Evolutionary conservation across 2,113 vertebrate genomes (phyloP).

Genomic region (Indri indri): DNA sequence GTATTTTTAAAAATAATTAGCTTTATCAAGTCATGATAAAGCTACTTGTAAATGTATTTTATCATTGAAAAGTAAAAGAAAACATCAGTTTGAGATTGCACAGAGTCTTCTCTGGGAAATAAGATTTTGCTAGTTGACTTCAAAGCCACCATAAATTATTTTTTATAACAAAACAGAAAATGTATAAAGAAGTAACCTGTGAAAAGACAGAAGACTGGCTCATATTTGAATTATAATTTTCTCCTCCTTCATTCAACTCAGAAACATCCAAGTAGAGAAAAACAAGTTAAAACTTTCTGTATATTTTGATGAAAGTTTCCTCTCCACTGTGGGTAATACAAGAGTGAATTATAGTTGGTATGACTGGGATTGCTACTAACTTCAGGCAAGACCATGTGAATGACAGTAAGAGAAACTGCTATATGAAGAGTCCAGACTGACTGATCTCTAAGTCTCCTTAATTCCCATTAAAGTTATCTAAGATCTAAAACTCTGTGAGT

Average conservation of each 20-base stretch:
- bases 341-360: not conserved
- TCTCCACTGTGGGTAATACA: not conserved
- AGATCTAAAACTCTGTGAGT: not conserved
- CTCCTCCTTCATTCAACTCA: not conserved
- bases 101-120: not conserved
- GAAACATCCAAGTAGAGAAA: not conserved
- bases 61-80: not conserved
- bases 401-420: not conserved
- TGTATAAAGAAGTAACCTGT: not conserved
- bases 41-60: not conserved
- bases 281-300: slow-evolving; percentile 29
- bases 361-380: not conserved
- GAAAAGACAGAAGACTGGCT: not conserved
- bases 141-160: not conserved
- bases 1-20: not conserved
- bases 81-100: not conserved
- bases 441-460: not conserved
- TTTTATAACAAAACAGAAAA: not conserved
- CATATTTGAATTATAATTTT: slow-evolving; percentile 4
- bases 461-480: not conserved
- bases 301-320: not conserved
- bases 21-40: not conserved
- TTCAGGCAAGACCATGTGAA: not conserved
- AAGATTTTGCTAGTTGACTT: slow-evolving; percentile 9
- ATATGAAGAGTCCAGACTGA: not conserved